These are phyloP conservation scores for Recurvirostra avosetta DNA, from an alignment of 2,113 vertebrate genomes.

Conservation along the genomic window DNA sequence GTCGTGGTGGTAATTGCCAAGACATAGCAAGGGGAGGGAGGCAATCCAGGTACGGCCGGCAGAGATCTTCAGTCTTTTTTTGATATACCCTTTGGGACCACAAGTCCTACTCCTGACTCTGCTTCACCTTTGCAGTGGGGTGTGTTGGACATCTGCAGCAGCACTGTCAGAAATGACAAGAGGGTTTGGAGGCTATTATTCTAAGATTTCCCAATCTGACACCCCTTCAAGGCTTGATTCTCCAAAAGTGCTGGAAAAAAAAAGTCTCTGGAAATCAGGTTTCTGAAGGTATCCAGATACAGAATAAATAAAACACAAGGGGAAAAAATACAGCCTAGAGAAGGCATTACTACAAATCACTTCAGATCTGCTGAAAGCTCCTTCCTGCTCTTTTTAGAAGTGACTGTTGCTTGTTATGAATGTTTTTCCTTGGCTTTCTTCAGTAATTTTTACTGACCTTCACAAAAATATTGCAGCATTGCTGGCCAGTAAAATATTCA, in stretches of 20 bases:
- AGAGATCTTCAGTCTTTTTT: background rate
- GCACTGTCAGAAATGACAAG: background rate
- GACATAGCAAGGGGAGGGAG: background rate
- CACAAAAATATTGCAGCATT: background rate
- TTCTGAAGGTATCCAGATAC: background rate
- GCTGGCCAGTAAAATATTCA: background rate
- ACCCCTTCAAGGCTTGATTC: background rate
- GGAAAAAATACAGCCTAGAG: background rate
- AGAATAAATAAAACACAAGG: background rate
- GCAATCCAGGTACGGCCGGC: background rate
- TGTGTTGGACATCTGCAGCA: background rate
- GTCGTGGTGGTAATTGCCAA: accelerated
- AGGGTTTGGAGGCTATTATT: background rate
- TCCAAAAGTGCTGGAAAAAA: background rate
- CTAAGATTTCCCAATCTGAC: background rate
- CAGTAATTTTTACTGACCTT: conserved; percentile 22
- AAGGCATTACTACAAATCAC: background rate
- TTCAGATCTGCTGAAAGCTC: background rate
- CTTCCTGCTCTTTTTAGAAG: background rate
- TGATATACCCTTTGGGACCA: background rate
- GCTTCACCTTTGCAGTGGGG: background rate
- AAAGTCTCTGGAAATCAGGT: background rate
- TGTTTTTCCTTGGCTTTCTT: background rate
- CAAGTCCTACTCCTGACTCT: background rate
- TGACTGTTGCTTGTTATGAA: background rate